These are phyloP conservation scores for Caradrina clavipalpis DNA, from an alignment of 2,888 invertebrate genomes.

Conservation along the genomic window DNA sequence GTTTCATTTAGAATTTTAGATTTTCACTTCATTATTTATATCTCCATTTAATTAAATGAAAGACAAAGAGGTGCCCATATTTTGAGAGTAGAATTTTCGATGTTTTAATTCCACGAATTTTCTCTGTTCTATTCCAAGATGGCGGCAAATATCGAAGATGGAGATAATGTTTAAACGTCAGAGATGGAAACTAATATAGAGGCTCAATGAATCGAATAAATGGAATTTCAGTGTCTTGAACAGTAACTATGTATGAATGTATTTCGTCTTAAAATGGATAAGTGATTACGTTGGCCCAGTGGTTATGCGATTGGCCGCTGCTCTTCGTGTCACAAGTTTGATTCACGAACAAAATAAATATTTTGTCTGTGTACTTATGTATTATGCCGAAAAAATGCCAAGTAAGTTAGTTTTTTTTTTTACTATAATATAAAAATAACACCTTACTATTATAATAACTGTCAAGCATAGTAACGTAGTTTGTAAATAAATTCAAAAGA, in stretches of 20 bases:
- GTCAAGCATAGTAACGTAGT: no score
- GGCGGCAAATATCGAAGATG: background rate
- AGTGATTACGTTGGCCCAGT: no score
- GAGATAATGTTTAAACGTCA: background rate
- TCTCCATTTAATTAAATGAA: constrained; percentile 3
- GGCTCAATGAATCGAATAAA: constrained; percentile 6
- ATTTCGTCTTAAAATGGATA: no score
- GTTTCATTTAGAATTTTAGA: constrained; percentile 14
- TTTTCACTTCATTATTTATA: constrained; percentile 14
- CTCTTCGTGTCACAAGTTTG: no score
- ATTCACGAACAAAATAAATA: no score
- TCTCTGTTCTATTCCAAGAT: constrained; percentile 9
- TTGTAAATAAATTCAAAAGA: no score
- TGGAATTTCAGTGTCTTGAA: constrained; percentile 3
- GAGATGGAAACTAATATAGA: constrained; percentile 4
- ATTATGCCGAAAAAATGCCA: no score
- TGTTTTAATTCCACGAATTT: constrained; percentile 4
- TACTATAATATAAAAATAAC: no score
- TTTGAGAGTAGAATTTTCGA: background rate
- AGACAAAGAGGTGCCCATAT: background rate
- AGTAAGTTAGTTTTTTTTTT: no score
- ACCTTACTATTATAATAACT: no score
- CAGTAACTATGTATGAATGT: background rate
- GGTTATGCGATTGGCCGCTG: no score
- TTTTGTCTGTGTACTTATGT: no score